Base-by-base conservation (phyloP, 1,140 invertebrate genomes). In the Elymnias hypermnestra region DNA sequence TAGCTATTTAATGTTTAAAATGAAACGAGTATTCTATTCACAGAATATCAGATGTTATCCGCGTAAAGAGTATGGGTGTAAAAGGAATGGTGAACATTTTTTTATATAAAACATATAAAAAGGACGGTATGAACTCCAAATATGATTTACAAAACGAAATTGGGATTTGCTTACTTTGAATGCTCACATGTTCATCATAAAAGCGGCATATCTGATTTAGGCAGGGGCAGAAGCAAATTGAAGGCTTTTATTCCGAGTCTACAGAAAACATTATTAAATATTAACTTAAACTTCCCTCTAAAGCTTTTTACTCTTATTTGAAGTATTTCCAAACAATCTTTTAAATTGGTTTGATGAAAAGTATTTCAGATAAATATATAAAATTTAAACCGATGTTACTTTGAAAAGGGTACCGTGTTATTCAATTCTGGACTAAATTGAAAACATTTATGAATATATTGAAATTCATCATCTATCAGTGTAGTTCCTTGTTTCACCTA, bases 131-230 rank as follows among this genome's bases (percentile, higher is more conserved):
- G 23, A 47, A 47, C 39, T 47, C 28, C 35, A 47, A 36, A 47
- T 33, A 26, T 5, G 17, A 37, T 46, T 41, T 29, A 21, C 22
- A 21, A 44, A 47, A 42, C 42, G 5, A 31, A 49, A 42, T 50
- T 28, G 18, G 31, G 23, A 42, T 42, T 36, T 36, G 26, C 17
- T 15, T 22, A 42, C 28, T 37, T 26, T n/a, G 39, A 28, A 14
- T 47, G 7, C 36, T 53, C 22, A 39, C 38, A 42, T 12, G 17
- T 10, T 43, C 35, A 43, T 48, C 39, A 33, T 28, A 13, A 48
- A 31, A 9, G 13, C 33, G 37, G 22, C 36, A 33, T 48, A 33
- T 44, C 25, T 29, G 37, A 48, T 48, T 35, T 33, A 18, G 19
- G 19, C 38, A 26, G 26, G 37, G n/a, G n/a, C 15, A 14, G 17